phyloP scores from a whole-genome alignment of 2,113 vertebrate genomes.

The Perca fluviatilis region DNA sequence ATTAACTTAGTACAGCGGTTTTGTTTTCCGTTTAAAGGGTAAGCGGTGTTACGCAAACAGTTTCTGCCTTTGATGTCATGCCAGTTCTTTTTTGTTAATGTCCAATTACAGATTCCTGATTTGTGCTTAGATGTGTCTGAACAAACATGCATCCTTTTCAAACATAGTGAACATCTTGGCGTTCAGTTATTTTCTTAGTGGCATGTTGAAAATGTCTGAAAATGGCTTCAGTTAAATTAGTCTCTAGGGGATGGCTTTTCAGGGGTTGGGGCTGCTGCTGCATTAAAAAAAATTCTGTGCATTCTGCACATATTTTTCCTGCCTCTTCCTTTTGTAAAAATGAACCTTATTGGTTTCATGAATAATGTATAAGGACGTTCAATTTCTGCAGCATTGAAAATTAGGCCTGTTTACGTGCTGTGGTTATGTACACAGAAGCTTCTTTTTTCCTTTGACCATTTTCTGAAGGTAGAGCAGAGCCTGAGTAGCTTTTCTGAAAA shows the following conservation, averaged over 20 bases:
- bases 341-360: slow-evolving; percentile 84
- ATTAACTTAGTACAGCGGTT: slow-evolving; percentile 47
- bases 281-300: slow-evolving; percentile 78
- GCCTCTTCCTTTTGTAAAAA: slow-evolving; percentile 78
- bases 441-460: slow-evolving; percentile 69
- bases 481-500: slow-evolving; percentile 80
- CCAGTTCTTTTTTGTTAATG: slow-evolving; percentile 14
- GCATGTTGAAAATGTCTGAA: slow-evolving; percentile 78
- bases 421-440: slow-evolving; percentile 77
- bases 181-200: slow-evolving; percentile 66
- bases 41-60: slow-evolving; percentile 14
- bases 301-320: slow-evolving; percentile 79
- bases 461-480: slow-evolving; percentile 77
- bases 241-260: slow-evolving; percentile 75
- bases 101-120: slow-evolving; percentile 41
- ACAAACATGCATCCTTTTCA: slow-evolving; percentile 44
- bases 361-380: slow-evolving; percentile 83
- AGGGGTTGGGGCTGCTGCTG: slow-evolving; percentile 73
- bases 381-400: slow-evolving; percentile 82
- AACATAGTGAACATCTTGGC: slow-evolving; percentile 49
- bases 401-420: slow-evolving; percentile 81
- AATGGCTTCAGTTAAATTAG: slow-evolving; percentile 80
- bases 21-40: slow-evolving; percentile 43
- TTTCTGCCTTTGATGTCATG: slow-evolving; percentile 43
- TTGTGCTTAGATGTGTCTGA: slow-evolving; percentile 32